Evolutionary conservation across 2,888 invertebrate genomes (phyloP), one percentile per base, ranked within the genome.

Genomic region (Ischnus inquisitorius): DNA sequence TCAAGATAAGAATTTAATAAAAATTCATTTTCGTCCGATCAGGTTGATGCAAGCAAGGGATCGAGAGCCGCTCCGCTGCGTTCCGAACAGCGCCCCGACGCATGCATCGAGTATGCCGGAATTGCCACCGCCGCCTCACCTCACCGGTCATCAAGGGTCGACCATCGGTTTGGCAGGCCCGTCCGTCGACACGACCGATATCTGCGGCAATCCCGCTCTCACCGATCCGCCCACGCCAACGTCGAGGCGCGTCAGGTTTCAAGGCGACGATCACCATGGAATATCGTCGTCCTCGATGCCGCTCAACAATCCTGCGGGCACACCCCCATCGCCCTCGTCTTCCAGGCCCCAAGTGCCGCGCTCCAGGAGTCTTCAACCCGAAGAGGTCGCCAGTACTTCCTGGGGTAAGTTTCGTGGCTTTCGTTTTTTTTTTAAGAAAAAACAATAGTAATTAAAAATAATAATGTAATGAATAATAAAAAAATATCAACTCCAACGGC

Each of bases 31-130:
- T 16, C n/a, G 25, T 28, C 16, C n/a, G 3, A 74, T 14, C 88
- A 94, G 95, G 87, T 90, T 95, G 62, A 92, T 95, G 87, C 94
- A 94, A 83, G 95, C 95, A 2, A 93, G 95, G 87, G 96, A 96
- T 80, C 93, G 94, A 77, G 95, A 96, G 72, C 95, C 96, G 4
- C 93, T 96, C 51, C 91, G 92, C n/a, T 93, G 92, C 86, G 89
- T 92, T 34, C 93, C 91, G 39, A 92, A 88, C 71, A 88, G 88
- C 80, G 88, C 93, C 51, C 94, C 94, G 71, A 93, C 93, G 46
- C 95, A 95, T 87, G 95, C 95, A 1, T 95, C 95, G 8, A 96
- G 96, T 14, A 95, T 96, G 95, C 96, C 96, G 1, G 96, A 96
- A 91, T 91, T 96, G 67, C 94, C 94, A 2, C 91, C 94, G 25